A percentile compares a stretch with the other conserved stretches of the same genome.
These are phyloP conservation scores for Acarapis woodi DNA, from an alignment of 1,140 invertebrate species.

Conservation along the genomic window DNA sequence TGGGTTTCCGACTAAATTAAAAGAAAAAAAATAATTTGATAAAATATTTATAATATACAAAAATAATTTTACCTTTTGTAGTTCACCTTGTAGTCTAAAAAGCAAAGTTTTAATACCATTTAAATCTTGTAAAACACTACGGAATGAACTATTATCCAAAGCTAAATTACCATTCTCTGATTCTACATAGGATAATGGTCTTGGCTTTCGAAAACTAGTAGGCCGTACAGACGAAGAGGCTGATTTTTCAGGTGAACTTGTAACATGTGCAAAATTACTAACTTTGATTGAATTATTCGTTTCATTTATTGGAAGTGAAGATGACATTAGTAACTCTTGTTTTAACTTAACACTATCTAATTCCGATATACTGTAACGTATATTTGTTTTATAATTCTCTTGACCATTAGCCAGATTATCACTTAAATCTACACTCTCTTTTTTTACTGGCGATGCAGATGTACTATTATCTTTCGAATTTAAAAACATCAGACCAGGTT, in stretches of 20 bases:
- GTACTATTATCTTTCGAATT: no score
- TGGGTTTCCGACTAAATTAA: slow-evolving; percentile 32
- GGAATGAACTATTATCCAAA: slow-evolving; percentile 29
- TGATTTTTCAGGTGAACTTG: neutral
- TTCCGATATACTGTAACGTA: no score
- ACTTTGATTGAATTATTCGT: no score
- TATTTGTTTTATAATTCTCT: no score
- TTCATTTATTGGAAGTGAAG: no score
- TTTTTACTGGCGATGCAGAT: no score
- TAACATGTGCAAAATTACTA: no score
- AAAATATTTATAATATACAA: neutral
- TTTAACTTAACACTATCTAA: no score
- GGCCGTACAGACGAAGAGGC: neutral
- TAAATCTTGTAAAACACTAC: slow-evolving; percentile 38
- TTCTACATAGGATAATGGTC: slow-evolving; percentile 14
- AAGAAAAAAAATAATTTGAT: slow-evolving; percentile 3
- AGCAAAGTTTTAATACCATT: slow-evolving; percentile 45
- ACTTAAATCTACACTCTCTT: no score
- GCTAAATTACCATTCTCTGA: slow-evolving; percentile 24
- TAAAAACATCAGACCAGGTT: no score
- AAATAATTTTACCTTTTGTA: slow-evolving; percentile 27
- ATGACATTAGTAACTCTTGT: no score
- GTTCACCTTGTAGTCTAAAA: slow-evolving; percentile 36
- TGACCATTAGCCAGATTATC: no score
- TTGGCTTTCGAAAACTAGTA: slow-evolving; percentile 9